Conservation (phyloP, 2,888 invertebrate genomes). For the Scaptomyza cyrtandrae region DNA sequence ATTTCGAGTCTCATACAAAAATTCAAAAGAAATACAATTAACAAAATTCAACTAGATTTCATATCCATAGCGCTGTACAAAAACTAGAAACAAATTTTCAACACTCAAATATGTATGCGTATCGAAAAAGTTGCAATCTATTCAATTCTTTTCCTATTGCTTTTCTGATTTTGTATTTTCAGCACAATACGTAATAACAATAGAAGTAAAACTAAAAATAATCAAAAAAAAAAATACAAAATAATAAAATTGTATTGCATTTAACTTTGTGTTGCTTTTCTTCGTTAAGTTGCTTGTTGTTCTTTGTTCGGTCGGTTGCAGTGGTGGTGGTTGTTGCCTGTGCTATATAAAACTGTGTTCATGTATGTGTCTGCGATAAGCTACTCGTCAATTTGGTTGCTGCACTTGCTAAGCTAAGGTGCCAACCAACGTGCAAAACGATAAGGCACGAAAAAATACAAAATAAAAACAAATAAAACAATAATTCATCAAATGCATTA, state of each 20-base stretch:
- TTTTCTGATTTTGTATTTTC: neutral
- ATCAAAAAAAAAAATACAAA: constrained; percentile 1
- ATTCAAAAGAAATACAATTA: constrained; percentile 22
- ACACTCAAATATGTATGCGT: neutral
- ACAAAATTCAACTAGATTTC: constrained; percentile 27
- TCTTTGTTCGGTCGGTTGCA: constrained; percentile 67
- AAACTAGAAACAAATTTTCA: constrained; percentile 1
- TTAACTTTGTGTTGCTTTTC: neutral
- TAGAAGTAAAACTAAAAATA: neutral
- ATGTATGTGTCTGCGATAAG: constrained; percentile 17
- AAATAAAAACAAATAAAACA: constrained; percentile 22
- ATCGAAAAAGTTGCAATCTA: neutral
- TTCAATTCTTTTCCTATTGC: neutral
- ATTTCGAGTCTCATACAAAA: constrained; percentile 26
- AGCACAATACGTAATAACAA: neutral
- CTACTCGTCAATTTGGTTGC: constrained; percentile 24
- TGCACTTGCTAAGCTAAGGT: constrained; percentile 46
- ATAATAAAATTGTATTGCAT: constrained; percentile 4
- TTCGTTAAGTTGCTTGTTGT: constrained; percentile 23
- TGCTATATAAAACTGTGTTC: constrained; percentile 46
- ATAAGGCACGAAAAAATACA: constrained; percentile 9
- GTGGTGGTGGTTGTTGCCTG: constrained; percentile 76
- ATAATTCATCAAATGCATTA: constrained; percentile 27
- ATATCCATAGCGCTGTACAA: constrained; percentile 9
- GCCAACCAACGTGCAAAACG: constrained; percentile 35